Conservation (phyloP, 2,113 vertebrate genomes). For the Coturnix japonica region DNA sequence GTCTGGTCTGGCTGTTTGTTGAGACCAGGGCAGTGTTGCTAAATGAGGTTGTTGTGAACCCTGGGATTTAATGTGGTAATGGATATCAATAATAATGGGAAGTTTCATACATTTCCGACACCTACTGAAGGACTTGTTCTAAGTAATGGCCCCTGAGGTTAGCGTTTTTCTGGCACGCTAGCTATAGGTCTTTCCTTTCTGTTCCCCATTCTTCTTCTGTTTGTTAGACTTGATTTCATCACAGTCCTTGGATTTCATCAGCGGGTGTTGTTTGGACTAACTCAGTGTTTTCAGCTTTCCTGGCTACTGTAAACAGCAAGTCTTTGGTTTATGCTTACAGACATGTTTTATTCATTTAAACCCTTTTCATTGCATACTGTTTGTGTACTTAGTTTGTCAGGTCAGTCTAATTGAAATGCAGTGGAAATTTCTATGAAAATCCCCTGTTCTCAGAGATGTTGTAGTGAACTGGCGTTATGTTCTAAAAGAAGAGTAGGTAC, state of each 20-base stretch:
- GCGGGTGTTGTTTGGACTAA: constrained; percentile 45
- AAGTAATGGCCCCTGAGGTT: neutral
- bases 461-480: neutral
- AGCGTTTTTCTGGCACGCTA: neutral
- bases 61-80: neutral
- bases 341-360: constrained; percentile 12
- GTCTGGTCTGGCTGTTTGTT: neutral
- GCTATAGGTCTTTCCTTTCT: neutral
- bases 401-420: neutral
- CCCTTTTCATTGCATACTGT: neutral
- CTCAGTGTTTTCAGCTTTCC: constrained; percentile 17
- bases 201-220: neutral
- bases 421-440: neutral
- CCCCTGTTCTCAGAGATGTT: neutral
- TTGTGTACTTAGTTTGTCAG: neutral
- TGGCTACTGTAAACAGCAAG: constrained; percentile 24
- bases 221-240: constrained; percentile 64
- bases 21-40: neutral
- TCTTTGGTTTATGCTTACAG: constrained; percentile 9
- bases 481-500: neutral
- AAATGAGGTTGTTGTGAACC: neutral
- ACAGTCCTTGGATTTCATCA: constrained; percentile 67
- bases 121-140: neutral
- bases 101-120: neutral
- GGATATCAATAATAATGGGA: neutral